Evolutionary conservation across 2,113 vertebrate species (phyloP).

Genomic region (Motacilla tschutschensis): DNA sequence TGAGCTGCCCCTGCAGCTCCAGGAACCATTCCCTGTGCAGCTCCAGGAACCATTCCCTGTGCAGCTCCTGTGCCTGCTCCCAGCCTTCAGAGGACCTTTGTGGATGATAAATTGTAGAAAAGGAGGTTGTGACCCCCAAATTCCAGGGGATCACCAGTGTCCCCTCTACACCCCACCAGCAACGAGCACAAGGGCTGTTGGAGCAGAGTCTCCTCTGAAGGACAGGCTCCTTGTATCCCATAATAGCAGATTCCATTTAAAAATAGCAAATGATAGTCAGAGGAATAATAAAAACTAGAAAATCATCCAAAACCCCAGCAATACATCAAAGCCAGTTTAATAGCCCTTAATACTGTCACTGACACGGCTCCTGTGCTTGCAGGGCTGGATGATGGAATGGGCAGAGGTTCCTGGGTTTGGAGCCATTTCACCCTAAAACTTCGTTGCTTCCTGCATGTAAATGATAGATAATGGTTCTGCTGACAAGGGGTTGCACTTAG

Average conservation of each 20-base stretch:
- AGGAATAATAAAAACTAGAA: conserved; percentile 59
- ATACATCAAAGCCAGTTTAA: conserved; percentile 62
- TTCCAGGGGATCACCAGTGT: neutral
- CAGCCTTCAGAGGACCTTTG: neutral
- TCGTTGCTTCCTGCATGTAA: conserved; percentile 38
- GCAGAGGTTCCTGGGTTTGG: conserved; percentile 6
- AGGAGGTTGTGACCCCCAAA: neutral
- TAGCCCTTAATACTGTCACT: conserved; percentile 45
- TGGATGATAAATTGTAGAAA: neutral
- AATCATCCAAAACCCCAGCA: conserved; percentile 35
- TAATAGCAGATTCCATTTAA: conserved; percentile 34
- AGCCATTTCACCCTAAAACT: conserved; percentile 33
- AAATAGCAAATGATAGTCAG: conserved; percentile 55
- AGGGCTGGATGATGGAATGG: conserved; percentile 24
- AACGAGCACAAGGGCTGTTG: neutral
- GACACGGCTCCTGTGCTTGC: neutral
- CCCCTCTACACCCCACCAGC: neutral
- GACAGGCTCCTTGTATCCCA: neutral
- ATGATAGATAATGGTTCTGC: conserved; percentile 25
- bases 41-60: neutral
- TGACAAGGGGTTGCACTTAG: neutral
- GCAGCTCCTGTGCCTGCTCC: neutral
- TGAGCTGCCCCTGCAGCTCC: too few species aligned
- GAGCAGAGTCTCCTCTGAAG: conserved; percentile 49
- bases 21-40: neutral